Evolutionary conservation across 1,140 invertebrate genomes (phyloP), one percentile per base, ranked within the genome.

Genomic region (Aethina tumida): DNA sequence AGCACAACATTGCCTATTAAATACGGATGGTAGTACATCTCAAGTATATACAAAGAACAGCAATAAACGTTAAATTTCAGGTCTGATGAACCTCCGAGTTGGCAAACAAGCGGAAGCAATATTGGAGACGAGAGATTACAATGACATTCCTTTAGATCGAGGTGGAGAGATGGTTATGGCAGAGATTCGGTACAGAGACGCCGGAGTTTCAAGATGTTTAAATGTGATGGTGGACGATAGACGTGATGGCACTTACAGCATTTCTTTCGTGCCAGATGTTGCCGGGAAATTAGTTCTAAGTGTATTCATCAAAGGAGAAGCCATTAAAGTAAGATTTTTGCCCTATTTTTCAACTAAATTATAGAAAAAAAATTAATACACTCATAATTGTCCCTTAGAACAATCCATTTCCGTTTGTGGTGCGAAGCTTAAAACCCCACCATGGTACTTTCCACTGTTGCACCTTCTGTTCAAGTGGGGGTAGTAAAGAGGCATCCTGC

Each of bases 401-500:
- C 10, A 76, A 71, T 52, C 75, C 75, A 10, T 77, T 73, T 47
- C 52, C 64, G n/a, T 67, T 75, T 21, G 58, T 59, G 18, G 73
- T 70, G 1, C 62, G 73, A 26, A 64, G 68, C 26, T 54, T 68
- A 22, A 59, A 67, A 31, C 65, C 70, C 0, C 83, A 86, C 48
- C 63, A 60, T 25, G 83, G 82, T 1, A 71, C 76, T 45, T 86
- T 73, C 64, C 83, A 85, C 59, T 86, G 82, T 51, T 84, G 81
- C 49, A 71, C 79, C n/a, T 85, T 84, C 55, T 86, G 83, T 53
- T 85, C 83, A 1, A 81, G 79, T 41, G 76, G 77, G 8, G 81
- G 81, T 8, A 75, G 65, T 41, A 75, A 80, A 43, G 72, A 71
- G 47, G 71, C 73, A 0, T 65, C 56, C 26, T 86, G 83, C 60